These are phyloP conservation scores for Orgyia antiqua DNA, from an alignment of 2,888 invertebrate species.

Conservation along the genomic window DNA sequence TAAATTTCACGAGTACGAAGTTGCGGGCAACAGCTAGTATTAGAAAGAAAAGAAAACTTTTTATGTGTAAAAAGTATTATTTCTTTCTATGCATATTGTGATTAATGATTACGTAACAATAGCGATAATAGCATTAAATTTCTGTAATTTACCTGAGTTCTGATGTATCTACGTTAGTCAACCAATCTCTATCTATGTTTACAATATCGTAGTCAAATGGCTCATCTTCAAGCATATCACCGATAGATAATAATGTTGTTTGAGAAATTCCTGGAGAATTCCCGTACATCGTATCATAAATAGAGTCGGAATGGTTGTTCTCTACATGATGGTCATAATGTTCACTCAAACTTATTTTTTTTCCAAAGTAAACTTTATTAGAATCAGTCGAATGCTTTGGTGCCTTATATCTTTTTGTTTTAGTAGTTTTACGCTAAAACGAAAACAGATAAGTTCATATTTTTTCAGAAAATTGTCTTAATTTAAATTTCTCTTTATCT, in stretches of 20 bases:
- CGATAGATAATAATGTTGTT: conserved; percentile 23
- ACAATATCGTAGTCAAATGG: conserved; percentile 67
- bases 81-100: too few species aligned
- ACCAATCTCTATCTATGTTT: conserved; percentile 51
- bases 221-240: conserved; percentile 45
- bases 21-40: too few species aligned
- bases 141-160: conserved; percentile 6
- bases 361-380: conserved; percentile 44
- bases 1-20: too few species aligned
- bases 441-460: too few species aligned
- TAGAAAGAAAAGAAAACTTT: too few species aligned
- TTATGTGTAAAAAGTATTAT: too few species aligned
- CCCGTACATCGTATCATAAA: conserved; percentile 5
- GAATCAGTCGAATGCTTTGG: background rate
- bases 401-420: background rate
- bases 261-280: conserved; percentile 27
- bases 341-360: conserved; percentile 19
- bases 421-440: background rate
- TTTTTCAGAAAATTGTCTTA: too few species aligned
- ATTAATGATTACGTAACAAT: too few species aligned
- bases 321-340: too few species aligned
- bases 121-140: too few species aligned
- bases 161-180: conserved; percentile 26
- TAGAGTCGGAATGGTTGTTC: too few species aligned
- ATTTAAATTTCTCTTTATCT: too few species aligned